Evolutionary conservation across 2,113 vertebrate species (phyloP).

Genomic region (Oncorhynchus kisutch): DNA sequence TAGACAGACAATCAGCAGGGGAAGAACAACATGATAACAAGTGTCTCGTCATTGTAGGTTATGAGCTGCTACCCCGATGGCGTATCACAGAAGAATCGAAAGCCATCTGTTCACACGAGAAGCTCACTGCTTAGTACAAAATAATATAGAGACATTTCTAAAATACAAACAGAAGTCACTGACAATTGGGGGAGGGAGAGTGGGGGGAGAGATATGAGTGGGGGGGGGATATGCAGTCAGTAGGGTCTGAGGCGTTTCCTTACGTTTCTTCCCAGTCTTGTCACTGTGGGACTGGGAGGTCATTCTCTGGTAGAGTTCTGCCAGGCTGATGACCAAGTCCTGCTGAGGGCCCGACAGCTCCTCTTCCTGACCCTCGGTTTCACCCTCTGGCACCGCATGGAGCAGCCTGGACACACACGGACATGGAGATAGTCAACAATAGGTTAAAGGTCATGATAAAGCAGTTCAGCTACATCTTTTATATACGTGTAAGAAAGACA

Average conservation of each 20-base stretch:
- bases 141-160: not conserved
- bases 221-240: too few relatives aligned
- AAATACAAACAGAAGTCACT: not conserved
- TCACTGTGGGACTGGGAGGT: slow-evolving; percentile 58
- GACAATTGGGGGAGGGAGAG: accelerated
- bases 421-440: too few relatives aligned
- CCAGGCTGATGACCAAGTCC: slow-evolving; percentile 76
- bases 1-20: not conserved
- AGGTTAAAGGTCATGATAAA: too few relatives aligned
- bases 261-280: slow-evolving; percentile 81
- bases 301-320: slow-evolving; percentile 81
- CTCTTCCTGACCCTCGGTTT: slow-evolving; percentile 47
- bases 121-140: too few relatives aligned
- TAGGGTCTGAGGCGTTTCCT: slow-evolving; percentile 20
- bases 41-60: too few relatives aligned
- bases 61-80: too few relatives aligned
- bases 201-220: not conserved
- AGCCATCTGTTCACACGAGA: too few relatives aligned
- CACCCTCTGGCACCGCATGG: slow-evolving; percentile 66
- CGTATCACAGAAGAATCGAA: too few relatives aligned
- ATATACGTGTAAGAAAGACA: too few relatives aligned
- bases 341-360: slow-evolving; percentile 58
- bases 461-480: too few relatives aligned
- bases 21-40: too few relatives aligned
- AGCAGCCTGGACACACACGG: slow-evolving; percentile 72